Evolutionary conservation across 2,113 vertebrate genomes (phyloP).

Genomic region (Triplophysa siluroides): DNA sequence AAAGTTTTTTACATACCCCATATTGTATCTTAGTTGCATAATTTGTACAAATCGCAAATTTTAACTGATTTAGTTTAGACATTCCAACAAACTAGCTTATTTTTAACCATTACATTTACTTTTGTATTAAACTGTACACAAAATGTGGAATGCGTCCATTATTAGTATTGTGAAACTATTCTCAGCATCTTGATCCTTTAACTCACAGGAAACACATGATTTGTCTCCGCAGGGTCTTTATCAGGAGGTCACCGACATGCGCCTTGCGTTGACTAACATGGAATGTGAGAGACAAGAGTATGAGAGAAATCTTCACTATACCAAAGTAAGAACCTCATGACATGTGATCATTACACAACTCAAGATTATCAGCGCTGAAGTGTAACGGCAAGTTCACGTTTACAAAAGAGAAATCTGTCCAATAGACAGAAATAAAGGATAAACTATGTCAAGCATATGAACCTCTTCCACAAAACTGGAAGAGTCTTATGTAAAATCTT

Average conservation of each 20-base stretch:
- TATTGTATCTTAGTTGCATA: background rate
- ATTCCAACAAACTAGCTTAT: too few relatives aligned
- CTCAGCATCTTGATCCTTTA: conserved; percentile 29
- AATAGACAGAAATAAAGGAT: too few relatives aligned
- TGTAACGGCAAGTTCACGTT: background rate
- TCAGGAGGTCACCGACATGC: conserved; percentile 87
- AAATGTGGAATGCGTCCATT: too few relatives aligned
- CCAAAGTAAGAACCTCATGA: conserved; percentile 80
- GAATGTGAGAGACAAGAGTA: conserved; percentile 87
- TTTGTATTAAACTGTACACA: too few relatives aligned
- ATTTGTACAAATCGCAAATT: too few relatives aligned
- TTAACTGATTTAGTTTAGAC: too few relatives aligned
- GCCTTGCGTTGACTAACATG: conserved; percentile 83
- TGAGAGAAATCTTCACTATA: conserved; percentile 86
- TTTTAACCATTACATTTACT: too few relatives aligned
- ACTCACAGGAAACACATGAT: background rate
- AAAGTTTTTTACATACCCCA: background rate
- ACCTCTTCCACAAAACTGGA: too few relatives aligned
- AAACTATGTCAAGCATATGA: too few relatives aligned
- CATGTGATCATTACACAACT: conserved; percentile 2
- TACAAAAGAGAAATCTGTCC: background rate
- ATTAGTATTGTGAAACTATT: background rate
- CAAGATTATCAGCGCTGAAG: conserved; percentile 8
- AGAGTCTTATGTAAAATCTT: too few relatives aligned
- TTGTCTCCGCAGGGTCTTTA: conserved; percentile 77